These are phyloP conservation scores for Ptyas mucosa DNA, from an alignment of 2,113 vertebrate genomes.

Conservation along the genomic window DNA sequence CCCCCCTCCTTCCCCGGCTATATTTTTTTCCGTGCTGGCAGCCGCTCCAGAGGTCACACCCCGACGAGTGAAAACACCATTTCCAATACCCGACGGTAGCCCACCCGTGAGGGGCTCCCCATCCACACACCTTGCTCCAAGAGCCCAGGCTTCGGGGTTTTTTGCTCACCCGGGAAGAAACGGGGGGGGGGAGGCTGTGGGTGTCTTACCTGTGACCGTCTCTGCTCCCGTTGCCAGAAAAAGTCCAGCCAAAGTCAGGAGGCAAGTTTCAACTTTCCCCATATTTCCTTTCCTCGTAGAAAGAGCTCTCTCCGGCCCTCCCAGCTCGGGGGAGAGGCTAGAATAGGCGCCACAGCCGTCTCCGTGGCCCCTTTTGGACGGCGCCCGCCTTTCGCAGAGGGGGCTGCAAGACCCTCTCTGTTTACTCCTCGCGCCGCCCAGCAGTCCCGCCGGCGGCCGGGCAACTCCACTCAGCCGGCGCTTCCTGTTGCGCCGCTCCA, in stretches of 20 bases:
- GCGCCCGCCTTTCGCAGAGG: not conserved
- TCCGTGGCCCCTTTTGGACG: not conserved
- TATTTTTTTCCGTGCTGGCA: not conserved
- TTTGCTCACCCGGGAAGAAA: not conserved
- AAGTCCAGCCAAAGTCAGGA: slow-evolving; percentile 79
- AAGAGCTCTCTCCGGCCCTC: slow-evolving; percentile 31
- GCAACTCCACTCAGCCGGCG: not conserved
- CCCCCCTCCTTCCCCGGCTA: too few species aligned
- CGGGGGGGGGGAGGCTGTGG: too few species aligned
- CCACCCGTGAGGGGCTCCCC: not conserved
- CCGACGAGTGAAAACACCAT: not conserved
- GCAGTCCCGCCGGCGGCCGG: not conserved
- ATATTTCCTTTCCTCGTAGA: slow-evolving; percentile 51
- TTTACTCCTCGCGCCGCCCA: not conserved
- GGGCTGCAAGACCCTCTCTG: not conserved
- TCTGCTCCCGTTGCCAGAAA: slow-evolving; percentile 66
- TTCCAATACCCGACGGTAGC: not conserved
- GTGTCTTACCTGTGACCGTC: slow-evolving; percentile 70
- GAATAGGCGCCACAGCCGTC: not conserved
- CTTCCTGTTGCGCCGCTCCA: not conserved
- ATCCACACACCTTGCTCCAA: not conserved
- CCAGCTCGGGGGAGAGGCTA: slow-evolving; percentile 14
- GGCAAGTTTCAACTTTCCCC: slow-evolving; percentile 71
- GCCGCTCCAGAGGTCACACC: not conserved
- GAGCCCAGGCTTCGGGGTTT: not conserved